Percentiles rank a stretch among this genome's conserved stretches.
phyloP scores from a whole-genome alignment of 2,113 vertebrate species.

The Ploceus nigricollis region DNA sequence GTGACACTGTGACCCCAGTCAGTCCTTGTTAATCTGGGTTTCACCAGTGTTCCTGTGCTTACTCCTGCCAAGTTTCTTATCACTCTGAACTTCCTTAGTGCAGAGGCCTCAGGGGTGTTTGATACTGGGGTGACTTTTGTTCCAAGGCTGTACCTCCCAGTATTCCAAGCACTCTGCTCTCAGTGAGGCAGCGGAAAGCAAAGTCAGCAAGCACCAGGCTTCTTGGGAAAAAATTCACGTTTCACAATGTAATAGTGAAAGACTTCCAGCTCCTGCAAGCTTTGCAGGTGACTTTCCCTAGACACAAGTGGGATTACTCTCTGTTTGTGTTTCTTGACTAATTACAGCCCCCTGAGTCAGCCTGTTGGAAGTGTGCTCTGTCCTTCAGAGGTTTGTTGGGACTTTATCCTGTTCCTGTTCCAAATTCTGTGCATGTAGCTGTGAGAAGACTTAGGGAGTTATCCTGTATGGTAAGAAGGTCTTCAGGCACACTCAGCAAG shows the following conservation, averaged over 20 bases:
- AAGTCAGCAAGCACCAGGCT: background rate
- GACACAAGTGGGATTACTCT: background rate
- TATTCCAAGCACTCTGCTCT: background rate
- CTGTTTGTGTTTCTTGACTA: background rate
- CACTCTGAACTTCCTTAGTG: background rate
- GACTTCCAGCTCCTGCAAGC: background rate
- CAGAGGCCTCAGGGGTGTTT: background rate
- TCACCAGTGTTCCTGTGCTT: background rate
- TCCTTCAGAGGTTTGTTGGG: background rate
- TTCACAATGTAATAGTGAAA: background rate
- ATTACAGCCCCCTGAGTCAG: background rate
- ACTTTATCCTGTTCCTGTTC: background rate
- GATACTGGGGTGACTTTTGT: background rate
- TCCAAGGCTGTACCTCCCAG: background rate
- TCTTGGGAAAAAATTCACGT: background rate
- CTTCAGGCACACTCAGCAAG: background rate
- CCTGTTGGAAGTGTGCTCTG: background rate
- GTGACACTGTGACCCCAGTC: fast-evolving
- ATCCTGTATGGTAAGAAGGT: background rate
- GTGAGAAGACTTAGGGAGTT: background rate
- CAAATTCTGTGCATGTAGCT: background rate
- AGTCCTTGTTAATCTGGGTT: background rate
- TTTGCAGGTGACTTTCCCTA: background rate
- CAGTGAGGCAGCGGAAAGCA: background rate
- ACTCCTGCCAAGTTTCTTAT: background rate